Evolutionary conservation across 2,888 invertebrate species (phyloP).

Genomic region (Boloria selene): DNA sequence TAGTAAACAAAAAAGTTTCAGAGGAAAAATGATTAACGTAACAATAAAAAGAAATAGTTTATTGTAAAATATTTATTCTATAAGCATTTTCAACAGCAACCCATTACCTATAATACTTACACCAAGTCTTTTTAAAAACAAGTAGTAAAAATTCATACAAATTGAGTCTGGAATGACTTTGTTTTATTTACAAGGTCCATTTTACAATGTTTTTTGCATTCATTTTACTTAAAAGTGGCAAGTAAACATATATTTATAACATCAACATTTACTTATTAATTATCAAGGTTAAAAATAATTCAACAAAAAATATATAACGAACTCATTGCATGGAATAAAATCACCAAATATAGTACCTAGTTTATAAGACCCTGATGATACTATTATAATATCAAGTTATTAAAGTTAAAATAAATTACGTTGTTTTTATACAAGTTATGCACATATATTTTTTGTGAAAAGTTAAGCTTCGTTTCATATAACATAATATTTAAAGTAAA

Average conservation of each 20-base stretch:
- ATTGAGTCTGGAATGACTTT: constrained; percentile 41
- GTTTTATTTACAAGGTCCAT: neutral
- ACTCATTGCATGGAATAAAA: too few relatives aligned
- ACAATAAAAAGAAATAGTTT: constrained; percentile 27
- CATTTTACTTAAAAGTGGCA: constrained; percentile 12
- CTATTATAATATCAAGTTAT: too few relatives aligned
- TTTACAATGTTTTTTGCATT: too few relatives aligned
- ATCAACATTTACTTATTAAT: neutral
- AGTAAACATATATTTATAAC: constrained; percentile 5
- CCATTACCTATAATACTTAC: constrained; percentile 42
- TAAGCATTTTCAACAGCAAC: constrained; percentile 41
- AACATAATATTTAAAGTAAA: too few relatives aligned
- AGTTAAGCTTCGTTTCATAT: too few relatives aligned
- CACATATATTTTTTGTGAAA: too few relatives aligned
- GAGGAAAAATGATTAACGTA: neutral
- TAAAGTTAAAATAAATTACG: too few relatives aligned
- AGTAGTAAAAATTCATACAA: constrained; percentile 39
- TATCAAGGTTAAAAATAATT: too few relatives aligned
- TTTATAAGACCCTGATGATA: too few relatives aligned
- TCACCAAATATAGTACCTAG: too few relatives aligned
- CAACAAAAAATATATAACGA: too few relatives aligned
- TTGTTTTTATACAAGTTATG: too few relatives aligned
- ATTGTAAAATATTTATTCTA: constrained; percentile 43
- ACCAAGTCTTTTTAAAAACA: constrained; percentile 28
- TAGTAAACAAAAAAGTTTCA: neutral